A percentile compares a stretch with the other conserved stretches of the same genome.
Conservation (phyloP, 1,140 invertebrate genomes). For the Aphelenchoides avenae region DNA sequence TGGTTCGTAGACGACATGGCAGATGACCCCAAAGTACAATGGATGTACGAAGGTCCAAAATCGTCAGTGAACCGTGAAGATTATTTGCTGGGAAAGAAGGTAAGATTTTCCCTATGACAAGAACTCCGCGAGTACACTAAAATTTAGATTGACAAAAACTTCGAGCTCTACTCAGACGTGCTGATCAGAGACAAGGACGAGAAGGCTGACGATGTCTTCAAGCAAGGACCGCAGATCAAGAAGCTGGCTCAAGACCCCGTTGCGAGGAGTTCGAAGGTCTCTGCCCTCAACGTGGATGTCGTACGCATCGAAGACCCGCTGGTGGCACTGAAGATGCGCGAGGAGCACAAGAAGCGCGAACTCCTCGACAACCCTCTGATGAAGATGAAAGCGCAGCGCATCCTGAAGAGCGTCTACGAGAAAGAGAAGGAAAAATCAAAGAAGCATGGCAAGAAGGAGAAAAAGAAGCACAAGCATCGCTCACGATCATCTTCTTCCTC, state of each 20-base stretch:
- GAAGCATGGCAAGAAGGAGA: slow-evolving; percentile 33
- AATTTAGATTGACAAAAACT: slow-evolving; percentile 46
- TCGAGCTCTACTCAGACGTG: slow-evolving; percentile 45
- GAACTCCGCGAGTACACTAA: neutral
- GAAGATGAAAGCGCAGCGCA: slow-evolving; percentile 33
- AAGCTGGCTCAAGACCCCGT: slow-evolving; percentile 11
- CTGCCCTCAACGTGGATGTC: slow-evolving; percentile 25
- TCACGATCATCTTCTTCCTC: too few species aligned
- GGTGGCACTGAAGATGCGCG: slow-evolving; percentile 41
- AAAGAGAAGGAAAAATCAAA: slow-evolving; percentile 29
- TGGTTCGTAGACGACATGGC: too few species aligned
- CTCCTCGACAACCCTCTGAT: slow-evolving; percentile 39
- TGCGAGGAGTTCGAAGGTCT: slow-evolving; percentile 14
- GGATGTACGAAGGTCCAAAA: slow-evolving; percentile 49
- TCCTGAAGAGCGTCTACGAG: slow-evolving; percentile 35
- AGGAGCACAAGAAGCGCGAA: slow-evolving; percentile 33
- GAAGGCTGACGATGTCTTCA: slow-evolving; percentile 14
- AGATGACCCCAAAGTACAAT: slow-evolving; percentile 34
- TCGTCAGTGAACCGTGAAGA: slow-evolving; percentile 41
- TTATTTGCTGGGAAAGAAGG: slow-evolving; percentile 46
- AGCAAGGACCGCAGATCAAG: too few species aligned
- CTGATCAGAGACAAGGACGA: slow-evolving; percentile 38
- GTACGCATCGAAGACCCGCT: slow-evolving; percentile 42
- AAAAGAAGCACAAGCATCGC: slow-evolving; percentile 29
- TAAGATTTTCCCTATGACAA: slow-evolving; percentile 8